Base-by-base conservation (phyloP, 1,140 invertebrate genomes). In the Zaprionus inermis region DNA sequence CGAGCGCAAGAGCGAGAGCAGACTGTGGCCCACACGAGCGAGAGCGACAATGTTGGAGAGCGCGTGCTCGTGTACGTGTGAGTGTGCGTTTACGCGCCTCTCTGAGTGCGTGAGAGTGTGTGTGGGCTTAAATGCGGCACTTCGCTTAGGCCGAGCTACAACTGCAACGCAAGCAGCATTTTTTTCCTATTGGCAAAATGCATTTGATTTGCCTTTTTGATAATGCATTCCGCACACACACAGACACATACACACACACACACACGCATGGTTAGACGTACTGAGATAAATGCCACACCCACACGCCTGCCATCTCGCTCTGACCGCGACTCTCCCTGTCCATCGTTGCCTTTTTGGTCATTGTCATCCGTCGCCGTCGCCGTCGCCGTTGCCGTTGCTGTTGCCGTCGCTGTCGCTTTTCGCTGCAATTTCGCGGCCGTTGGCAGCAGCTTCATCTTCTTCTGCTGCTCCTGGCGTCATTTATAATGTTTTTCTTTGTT, bases 181-280 rank as follows among this genome's bases (percentile, higher is more conserved):
- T 46, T 69, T 30, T 46, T 63, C 5, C 32, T 24, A 65, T 84
- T 77, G 60, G 56, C 65, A 61, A 68, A 73, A 67, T 78, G 77
- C 81, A 74, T 84, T 84, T 81, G 81, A 86, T 86, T 86, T 86
- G 75, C 72, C 63, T 72, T 69, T 56, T 52, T 54, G 59, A 46
- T 70, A 63, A 71, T 75, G 58, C 59, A 70, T 70, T 60, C 38
- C 12, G 5, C 34, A 51, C 28, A 55, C 58, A 41, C 71, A 60
- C 41, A 58, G 32, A 44, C 51, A 69, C 54, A 63, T 44, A 32
- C 11, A 57, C 34, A 34, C 54, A 52, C 12, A 72, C 2, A 41
- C 22, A 34, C 5, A 57, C 10, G 52, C 54, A 5, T 28, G 24
- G 24, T 28, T 28, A 28, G 24, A 69, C 54, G 52, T 32, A 32